Base-by-base conservation (phyloP, 2,888 invertebrate genomes). In the Tetragonisca angustula region DNA sequence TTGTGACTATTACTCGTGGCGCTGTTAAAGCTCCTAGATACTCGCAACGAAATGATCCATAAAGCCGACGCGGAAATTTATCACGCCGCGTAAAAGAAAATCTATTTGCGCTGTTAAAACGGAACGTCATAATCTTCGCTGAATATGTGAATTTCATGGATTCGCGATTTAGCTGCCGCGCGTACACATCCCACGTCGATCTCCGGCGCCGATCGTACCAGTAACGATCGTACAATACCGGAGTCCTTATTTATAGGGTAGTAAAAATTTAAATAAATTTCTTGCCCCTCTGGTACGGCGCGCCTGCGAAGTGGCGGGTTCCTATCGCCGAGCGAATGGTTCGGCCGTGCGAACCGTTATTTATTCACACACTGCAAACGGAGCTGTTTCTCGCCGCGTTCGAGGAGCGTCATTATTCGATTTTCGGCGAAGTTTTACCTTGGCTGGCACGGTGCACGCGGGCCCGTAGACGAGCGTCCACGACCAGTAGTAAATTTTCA, bases 231-330 rank as follows among this genome's bases (percentile, higher is more conserved):
- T 82, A 79, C 89, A 89, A 85, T 87, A 77, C 87, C 81, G 84
- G 77, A 64, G 74, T 70, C 78, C 81, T 91, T 92, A 92, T 92
- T 92, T 92, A 92, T 91, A 88, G 91, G 87, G 89, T 85, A 89
- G 89, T 92, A 91, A 92, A 92, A 90, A 90, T 92, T 91, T 91
- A 81, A 92, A 91, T 92, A 91, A 92, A 90, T 90, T 88, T 90
- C 89, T 86, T 68, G 77, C 73, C 73, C 65, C 43, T 70, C 74
- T 71, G 68, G 59, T n/a, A 54, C 52, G 72, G 32, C 78, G 27
- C 62, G 27, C 32, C 19, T 43, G 0, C 65, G 76, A 27, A 76
- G 50, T 76, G 79, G 54, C 76, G 71, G 71, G 62, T 83, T 83
- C 81, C 43, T 73, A 79, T 88, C 82, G 61, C 68, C n/a, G 62